A percentile compares a stretch with the other conserved stretches of the same genome.
phyloP scores from a whole-genome alignment of 2,888 invertebrate genomes.

The Corythucha ciliata region DNA sequence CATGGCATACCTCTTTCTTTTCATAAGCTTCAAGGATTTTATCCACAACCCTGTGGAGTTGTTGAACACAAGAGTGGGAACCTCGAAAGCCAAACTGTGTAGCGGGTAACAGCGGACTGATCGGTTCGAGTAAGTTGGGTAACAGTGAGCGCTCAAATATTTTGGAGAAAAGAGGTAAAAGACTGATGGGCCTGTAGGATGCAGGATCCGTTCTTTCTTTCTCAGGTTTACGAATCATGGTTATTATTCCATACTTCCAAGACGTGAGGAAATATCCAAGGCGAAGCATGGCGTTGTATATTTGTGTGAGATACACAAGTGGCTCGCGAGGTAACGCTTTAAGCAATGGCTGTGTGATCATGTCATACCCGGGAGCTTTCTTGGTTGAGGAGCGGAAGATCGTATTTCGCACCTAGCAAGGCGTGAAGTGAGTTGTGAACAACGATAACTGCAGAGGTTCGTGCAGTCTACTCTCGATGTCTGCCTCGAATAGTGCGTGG shows the following conservation, averaged over 20 bases:
- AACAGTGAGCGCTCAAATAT: constrained; percentile 6
- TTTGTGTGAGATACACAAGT: background rate
- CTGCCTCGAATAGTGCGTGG: no score
- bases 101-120: background rate
- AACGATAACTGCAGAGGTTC: constrained; percentile 14
- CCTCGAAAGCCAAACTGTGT: constrained; percentile 9
- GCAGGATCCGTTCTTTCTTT: background rate
- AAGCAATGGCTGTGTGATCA: background rate
- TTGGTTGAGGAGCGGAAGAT: constrained; percentile 14
- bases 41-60: background rate
- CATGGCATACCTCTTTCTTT: constrained; percentile 8
- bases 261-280: background rate
- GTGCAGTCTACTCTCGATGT: no score
- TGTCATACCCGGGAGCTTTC: constrained; percentile 14
- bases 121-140: background rate
- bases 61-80: background rate
- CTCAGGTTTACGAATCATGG: constrained; percentile 1
- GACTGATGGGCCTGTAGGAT: constrained; percentile 1
- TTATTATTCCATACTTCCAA: background rate
- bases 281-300: constrained; percentile 2
- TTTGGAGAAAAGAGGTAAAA: constrained; percentile 8
- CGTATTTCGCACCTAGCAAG: constrained; percentile 12
- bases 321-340: constrained; percentile 1
- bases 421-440: constrained; percentile 7
- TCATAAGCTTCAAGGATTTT: constrained; percentile 2